These are phyloP conservation scores for Hemichromis elongatus DNA, from an alignment of 2,113 vertebrate genomes.

Conservation along the genomic window DNA sequence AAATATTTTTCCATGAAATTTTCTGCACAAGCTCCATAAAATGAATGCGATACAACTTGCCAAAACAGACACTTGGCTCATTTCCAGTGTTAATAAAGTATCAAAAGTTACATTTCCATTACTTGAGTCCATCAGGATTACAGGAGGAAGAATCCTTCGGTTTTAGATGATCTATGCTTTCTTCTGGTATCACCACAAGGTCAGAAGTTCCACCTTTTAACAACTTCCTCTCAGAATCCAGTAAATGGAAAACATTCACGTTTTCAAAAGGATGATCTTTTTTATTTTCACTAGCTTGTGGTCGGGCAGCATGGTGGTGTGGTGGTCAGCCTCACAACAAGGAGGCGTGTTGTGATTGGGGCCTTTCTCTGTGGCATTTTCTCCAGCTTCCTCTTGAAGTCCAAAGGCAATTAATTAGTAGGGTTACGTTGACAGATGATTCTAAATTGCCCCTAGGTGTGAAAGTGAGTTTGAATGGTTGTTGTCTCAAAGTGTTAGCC, in stretches of 20 bases:
- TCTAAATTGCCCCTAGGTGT: neutral
- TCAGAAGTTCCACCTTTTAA: neutral
- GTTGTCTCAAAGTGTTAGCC: neutral
- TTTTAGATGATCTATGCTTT: neutral
- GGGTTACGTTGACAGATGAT: neutral
- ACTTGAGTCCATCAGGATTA: neutral
- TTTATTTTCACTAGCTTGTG: accelerated
- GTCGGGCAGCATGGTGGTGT: accelerated
- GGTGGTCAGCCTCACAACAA: neutral
- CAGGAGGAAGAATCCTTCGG: neutral
- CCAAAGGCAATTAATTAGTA: neutral
- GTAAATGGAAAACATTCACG: neutral
- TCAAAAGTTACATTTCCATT: neutral
- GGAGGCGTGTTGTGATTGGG: too few species aligned
- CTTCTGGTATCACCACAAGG: neutral
- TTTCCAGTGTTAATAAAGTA: neutral
- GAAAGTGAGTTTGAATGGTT: neutral
- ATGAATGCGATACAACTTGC: neutral
- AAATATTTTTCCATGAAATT: too few species aligned
- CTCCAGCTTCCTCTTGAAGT: neutral
- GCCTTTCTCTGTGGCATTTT: neutral
- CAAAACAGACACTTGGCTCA: too few species aligned
- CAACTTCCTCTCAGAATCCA: neutral
- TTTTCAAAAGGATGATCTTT: neutral
- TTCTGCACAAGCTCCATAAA: neutral